These are phyloP conservation scores for Pseudomyrmex sp. DNA, from an alignment of 1,140 invertebrate genomes.

Conservation along the genomic window DNA sequence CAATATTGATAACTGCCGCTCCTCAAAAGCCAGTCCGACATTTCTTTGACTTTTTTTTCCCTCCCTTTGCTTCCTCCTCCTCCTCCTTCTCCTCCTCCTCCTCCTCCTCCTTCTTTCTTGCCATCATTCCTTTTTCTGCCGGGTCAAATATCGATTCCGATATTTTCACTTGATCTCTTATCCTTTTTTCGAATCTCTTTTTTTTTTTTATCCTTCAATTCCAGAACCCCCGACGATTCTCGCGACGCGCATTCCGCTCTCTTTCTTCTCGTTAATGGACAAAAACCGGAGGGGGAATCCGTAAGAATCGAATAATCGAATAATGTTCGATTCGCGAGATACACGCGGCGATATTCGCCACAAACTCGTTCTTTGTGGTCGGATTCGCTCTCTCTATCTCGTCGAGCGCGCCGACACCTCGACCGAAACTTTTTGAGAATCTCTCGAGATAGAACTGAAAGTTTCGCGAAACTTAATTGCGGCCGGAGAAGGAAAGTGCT, in stretches of 20 bases:
- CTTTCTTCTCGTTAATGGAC: slow-evolving; percentile 29
- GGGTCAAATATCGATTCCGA: slow-evolving; percentile 81
- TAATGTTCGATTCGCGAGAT: neutral
- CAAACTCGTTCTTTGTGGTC: slow-evolving; percentile 30
- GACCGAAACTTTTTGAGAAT: slow-evolving; percentile 38
- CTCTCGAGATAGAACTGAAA: slow-evolving; percentile 30
- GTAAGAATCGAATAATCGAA: neutral
- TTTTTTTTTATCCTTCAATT: slow-evolving; percentile 31
- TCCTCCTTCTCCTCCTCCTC: no score
- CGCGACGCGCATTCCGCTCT: neutral
- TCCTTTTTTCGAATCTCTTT: no score
- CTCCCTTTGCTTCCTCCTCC: no score
- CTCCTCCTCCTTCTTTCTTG: slow-evolving; percentile 33
- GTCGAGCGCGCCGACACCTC: slow-evolving; percentile 11
- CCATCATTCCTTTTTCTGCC: slow-evolving; percentile 65
- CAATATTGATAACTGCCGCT: slow-evolving; percentile 66
- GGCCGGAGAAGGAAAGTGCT: slow-evolving; percentile 45
- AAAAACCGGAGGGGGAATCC: neutral
- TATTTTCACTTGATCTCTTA: slow-evolving; percentile 77
- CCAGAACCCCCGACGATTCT: slow-evolving; percentile 17
- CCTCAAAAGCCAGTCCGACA: slow-evolving; percentile 59
- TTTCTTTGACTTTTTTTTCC: slow-evolving; percentile 64
- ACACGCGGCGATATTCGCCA: slow-evolving; percentile 6
- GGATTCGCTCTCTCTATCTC: slow-evolving; percentile 38
- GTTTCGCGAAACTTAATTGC: slow-evolving; percentile 63